These are phyloP conservation scores for Apogon talboti DNA, from an alignment of 2,797 vertebrate genomes.

Conservation along the genomic window DNA sequence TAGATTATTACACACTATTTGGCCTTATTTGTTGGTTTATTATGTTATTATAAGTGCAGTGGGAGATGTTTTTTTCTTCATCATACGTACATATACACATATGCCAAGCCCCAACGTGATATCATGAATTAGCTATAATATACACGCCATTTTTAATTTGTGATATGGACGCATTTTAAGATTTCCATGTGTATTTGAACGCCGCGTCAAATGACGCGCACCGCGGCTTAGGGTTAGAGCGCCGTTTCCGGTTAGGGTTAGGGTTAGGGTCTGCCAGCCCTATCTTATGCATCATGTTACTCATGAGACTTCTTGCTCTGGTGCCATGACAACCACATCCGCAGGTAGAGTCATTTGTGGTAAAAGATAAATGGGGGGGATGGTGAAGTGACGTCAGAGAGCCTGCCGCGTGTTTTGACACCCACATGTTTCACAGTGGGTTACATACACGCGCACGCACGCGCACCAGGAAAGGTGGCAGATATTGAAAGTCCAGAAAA, in stretches of 20 bases:
- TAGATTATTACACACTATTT: slow-evolving; percentile 21
- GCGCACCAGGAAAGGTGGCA: neutral
- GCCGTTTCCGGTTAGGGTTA: too few species aligned
- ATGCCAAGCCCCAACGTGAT: too few species aligned
- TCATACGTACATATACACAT: neutral
- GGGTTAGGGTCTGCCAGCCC: too few species aligned
- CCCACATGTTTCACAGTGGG: slow-evolving; percentile 10
- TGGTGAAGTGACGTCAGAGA: neutral
- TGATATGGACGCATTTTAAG: too few species aligned
- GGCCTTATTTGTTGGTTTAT: slow-evolving; percentile 18
- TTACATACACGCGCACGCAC: slow-evolving; percentile 18
- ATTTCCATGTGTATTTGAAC: too few species aligned
- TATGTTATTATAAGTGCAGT: slow-evolving; percentile 1
- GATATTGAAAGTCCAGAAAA: slow-evolving; percentile 43
- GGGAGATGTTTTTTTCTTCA: too few species aligned
- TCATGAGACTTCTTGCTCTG: slow-evolving; percentile 22
- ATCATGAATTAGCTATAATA: too few species aligned
- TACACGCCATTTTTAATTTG: too few species aligned
- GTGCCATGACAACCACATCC: slow-evolving; percentile 64
- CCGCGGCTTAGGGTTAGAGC: too few species aligned
- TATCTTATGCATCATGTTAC: slow-evolving; percentile 46
- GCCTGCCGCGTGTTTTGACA: neutral
- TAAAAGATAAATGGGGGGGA: slow-evolving; percentile 23
- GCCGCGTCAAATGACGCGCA: too few species aligned
- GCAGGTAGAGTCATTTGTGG: slow-evolving; percentile 27